Conservation (phyloP, 2,888 invertebrate genomes). For the Scaptodrosophila latifasciaeformis region DNA sequence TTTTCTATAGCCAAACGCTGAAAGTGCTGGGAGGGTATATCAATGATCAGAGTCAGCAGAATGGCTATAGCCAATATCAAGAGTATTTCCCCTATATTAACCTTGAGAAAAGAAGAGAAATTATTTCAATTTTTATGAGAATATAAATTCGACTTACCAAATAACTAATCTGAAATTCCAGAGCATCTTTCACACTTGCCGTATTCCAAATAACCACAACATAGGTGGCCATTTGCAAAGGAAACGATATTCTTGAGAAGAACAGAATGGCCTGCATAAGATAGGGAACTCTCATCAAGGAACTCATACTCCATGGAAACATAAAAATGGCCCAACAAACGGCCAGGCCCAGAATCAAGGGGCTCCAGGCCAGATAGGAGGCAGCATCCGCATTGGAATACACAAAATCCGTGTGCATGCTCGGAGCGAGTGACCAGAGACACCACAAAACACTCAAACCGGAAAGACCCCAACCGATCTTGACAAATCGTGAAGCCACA, state of each 20-base stretch:
- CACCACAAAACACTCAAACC: slow-evolving; percentile 74
- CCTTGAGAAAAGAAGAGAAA: slow-evolving; percentile 70
- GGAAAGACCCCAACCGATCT: slow-evolving; percentile 69
- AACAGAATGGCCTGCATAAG: slow-evolving; percentile 78
- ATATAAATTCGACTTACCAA: slow-evolving; percentile 77
- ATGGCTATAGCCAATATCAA: slow-evolving; percentile 77
- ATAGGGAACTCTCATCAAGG: slow-evolving; percentile 72
- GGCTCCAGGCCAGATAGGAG: slow-evolving; percentile 80
- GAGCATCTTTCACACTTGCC: slow-evolving; percentile 79
- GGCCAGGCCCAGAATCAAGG: slow-evolving; percentile 79
- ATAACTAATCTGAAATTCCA: slow-evolving; percentile 78
- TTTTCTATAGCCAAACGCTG: slow-evolving; percentile 73
- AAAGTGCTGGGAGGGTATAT: slow-evolving; percentile 80
- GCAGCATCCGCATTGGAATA: slow-evolving; percentile 80
- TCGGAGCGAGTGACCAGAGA: slow-evolving; percentile 79
- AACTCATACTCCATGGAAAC: slow-evolving; percentile 52
- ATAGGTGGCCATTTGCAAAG: slow-evolving; percentile 81
- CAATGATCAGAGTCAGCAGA: slow-evolving; percentile 79
- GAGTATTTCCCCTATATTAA: slow-evolving; percentile 78
- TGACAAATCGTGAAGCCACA: slow-evolving; percentile 74
- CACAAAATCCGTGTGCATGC: slow-evolving; percentile 78
- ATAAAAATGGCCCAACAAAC: slow-evolving; percentile 81
- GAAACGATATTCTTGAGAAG: slow-evolving; percentile 81
- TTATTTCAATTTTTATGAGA: not conserved
- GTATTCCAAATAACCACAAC: slow-evolving; percentile 81